Evolutionary conservation across 2,113 vertebrate genomes (phyloP).

Genomic region (Xiphophorus maculatus): DNA sequence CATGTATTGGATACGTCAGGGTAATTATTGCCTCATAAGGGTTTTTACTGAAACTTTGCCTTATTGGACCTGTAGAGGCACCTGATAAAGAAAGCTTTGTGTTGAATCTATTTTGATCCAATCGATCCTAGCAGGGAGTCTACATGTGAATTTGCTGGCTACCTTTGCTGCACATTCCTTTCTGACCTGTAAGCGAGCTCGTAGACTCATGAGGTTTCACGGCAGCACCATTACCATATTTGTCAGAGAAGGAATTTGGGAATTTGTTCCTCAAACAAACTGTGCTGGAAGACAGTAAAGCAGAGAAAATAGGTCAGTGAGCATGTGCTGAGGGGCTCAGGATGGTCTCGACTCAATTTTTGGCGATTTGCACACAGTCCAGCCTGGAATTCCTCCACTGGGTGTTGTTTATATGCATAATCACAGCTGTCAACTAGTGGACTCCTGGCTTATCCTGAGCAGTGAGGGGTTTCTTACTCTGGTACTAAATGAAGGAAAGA

Average conservation of each 20-base stretch:
- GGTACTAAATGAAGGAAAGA: conserved; percentile 37
- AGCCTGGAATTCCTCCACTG: conserved; percentile 58
- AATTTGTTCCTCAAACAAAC: conserved; percentile 79
- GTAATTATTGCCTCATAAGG: not conserved
- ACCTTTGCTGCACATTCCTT: conserved; percentile 71
- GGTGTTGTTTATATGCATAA: conserved; percentile 17
- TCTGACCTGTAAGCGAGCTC: conserved; percentile 44
- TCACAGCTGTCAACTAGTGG: conserved; percentile 24
- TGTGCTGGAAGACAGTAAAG: conserved; percentile 29
- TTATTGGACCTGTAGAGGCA: conserved; percentile 9
- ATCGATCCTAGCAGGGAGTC: conserved; percentile 45
- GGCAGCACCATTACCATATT: conserved; percentile 72
- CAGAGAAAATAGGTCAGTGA: conserved; percentile 53
- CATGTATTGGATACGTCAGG: not conserved
- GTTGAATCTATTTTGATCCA: conserved; percentile 46
- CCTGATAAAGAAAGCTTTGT: conserved; percentile 53
- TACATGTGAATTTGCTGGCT: conserved; percentile 60
- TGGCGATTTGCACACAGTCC: conserved; percentile 41
- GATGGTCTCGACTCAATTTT: conserved; percentile 17
- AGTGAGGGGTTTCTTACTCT: conserved; percentile 46
- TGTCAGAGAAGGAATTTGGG: conserved; percentile 73
- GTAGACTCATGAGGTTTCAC: conserved; percentile 59
- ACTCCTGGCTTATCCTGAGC: conserved; percentile 29
- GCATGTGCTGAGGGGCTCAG: conserved; percentile 50
- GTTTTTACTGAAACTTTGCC: not conserved